Evolutionary conservation across 2,113 vertebrate species (phyloP).

Genomic region (Mustelus asterias): DNA sequence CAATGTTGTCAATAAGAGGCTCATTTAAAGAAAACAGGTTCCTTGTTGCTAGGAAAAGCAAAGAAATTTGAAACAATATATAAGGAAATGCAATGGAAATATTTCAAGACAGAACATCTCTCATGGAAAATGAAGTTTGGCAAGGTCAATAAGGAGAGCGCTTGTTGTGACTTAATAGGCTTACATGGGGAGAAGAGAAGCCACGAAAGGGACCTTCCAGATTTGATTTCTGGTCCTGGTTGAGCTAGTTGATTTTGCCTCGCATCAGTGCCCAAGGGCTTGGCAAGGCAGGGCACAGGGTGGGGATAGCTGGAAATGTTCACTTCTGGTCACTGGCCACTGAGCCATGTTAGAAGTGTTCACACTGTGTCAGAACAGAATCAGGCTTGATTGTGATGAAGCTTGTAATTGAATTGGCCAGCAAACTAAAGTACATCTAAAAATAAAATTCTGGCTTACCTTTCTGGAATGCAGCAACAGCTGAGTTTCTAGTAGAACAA

Average conservation of each 20-base stretch:
- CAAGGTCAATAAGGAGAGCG: neutral
- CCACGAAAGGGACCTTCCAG: neutral
- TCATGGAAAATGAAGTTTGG: neutral
- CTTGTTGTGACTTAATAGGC: neutral
- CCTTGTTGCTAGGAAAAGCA: neutral
- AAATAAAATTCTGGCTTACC: conserved; percentile 46
- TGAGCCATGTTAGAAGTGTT: neutral
- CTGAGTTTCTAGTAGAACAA: conserved; percentile 81
- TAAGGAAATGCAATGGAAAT: neutral
- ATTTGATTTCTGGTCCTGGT: neutral
- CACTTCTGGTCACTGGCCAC: neutral
- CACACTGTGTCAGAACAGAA: neutral
- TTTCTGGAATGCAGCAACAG: conserved; percentile 59
- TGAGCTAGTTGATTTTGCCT: conserved; percentile 29
- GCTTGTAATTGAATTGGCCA: conserved; percentile 19
- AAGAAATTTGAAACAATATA: neutral
- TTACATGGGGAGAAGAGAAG: neutral
- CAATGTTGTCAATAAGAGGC: neutral
- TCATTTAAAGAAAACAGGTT: neutral
- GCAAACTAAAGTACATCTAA: neutral
- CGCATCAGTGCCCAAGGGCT: neutral
- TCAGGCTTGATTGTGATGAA: neutral
- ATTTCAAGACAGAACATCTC: neutral
- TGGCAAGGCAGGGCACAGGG: too few relatives aligned
- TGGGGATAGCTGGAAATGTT: neutral